phyloP scores from a whole-genome alignment of 2,797 vertebrate species.

The Vultur gryphus region DNA sequence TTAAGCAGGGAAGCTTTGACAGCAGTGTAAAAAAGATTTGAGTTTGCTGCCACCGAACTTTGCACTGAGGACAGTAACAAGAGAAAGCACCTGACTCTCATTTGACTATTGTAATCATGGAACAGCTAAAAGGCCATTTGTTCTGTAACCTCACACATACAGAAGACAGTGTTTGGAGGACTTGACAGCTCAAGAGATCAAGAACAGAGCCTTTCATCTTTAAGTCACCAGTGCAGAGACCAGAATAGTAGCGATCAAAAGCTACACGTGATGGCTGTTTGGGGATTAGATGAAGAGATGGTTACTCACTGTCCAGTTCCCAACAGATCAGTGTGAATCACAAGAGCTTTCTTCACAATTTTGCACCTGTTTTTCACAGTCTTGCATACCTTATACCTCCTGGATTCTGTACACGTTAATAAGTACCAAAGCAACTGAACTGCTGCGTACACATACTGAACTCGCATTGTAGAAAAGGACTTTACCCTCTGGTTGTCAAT shows the following conservation, averaged over 20 bases:
- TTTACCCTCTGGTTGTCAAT: conserved; percentile 4
- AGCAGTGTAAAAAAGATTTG: neutral
- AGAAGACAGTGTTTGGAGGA: conserved; percentile 26
- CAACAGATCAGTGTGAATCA: neutral
- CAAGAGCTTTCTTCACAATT: neutral
- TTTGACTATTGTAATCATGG: neutral
- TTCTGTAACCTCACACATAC: neutral
- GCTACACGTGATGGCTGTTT: conserved; percentile 16
- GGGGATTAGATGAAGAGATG: conserved; percentile 9
- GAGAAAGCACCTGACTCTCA: conserved; percentile 40
- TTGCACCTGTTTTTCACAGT: neutral
- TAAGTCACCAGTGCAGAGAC: conserved; percentile 45
- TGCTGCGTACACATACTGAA: neutral
- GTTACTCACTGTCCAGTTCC: neutral
- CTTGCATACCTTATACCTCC: neutral
- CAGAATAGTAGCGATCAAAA: conserved; percentile 55
- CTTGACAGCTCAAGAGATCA: conserved; percentile 48
- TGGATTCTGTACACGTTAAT: neutral
- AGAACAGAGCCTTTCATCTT: conserved; percentile 37
- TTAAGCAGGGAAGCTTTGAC: neutral
- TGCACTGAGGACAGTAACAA: neutral
- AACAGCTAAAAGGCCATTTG: conserved; percentile 37
- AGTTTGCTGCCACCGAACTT: neutral
- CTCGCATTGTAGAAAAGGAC: neutral
- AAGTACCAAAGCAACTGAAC: conserved; percentile 12